Percentiles rank a stretch among this genome's conserved stretches.
phyloP scores from a whole-genome alignment of 1,140 invertebrate species.

The Camponotus vicinus region DNA sequence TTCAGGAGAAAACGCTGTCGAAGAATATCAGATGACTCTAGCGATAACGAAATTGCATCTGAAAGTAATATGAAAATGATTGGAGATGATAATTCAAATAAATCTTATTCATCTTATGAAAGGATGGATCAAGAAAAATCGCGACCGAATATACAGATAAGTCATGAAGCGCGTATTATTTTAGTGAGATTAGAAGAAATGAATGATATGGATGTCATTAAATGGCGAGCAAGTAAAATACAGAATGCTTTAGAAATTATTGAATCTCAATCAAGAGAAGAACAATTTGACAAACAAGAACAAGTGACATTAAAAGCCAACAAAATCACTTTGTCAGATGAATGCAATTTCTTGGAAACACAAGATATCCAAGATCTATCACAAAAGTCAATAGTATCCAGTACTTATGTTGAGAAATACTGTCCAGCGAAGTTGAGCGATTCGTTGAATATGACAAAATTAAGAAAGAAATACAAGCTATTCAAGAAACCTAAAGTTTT shows the following conservation, averaged over 20 bases:
- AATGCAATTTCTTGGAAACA: not conserved
- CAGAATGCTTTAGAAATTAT: not conserved
- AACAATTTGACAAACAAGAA: not conserved
- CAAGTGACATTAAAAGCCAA: not conserved
- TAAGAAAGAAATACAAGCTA: slow-evolving; percentile 30
- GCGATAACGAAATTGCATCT: not conserved
- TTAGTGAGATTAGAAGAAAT: slow-evolving; percentile 34
- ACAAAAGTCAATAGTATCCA: too few species aligned
- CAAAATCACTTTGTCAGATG: not conserved
- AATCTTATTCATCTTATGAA: not conserved
- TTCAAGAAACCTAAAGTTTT: slow-evolving; percentile 38
- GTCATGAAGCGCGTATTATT: not conserved
- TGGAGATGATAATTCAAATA: not conserved
- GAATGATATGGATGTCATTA: not conserved
- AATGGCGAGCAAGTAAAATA: slow-evolving; percentile 1
- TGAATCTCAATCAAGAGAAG: not conserved
- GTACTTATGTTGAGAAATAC: not conserved
- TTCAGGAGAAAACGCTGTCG: not conserved
- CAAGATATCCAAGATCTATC: not conserved
- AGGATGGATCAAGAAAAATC: not conserved
- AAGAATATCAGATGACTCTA: not conserved
- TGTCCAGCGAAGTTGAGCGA: not conserved
- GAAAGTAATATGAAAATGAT: not conserved
- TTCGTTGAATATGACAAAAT: not conserved
- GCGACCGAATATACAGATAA: not conserved